phyloP scores from a whole-genome alignment of 1,140 invertebrate species.

The Brachionus asplanchnoidis region DNA sequence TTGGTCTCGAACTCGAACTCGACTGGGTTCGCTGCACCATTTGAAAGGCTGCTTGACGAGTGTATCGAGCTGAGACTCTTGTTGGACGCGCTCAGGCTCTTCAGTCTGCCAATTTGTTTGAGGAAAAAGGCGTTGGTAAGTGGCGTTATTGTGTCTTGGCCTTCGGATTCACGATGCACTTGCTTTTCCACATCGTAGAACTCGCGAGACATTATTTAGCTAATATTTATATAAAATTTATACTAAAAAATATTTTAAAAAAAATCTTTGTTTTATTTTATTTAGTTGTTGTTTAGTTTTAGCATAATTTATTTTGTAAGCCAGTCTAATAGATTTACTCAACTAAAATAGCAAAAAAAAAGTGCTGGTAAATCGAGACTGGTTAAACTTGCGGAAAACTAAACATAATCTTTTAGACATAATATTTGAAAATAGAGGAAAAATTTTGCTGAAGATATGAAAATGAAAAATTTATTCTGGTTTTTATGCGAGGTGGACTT shows the following conservation, averaged over 20 bases:
- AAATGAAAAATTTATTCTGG: not conserved
- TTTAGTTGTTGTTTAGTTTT: not conserved
- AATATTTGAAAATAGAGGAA: not conserved
- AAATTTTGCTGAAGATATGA: not conserved
- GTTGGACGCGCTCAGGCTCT: not conserved
- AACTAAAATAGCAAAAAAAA: not conserved
- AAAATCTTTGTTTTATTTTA: not conserved
- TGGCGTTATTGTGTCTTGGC: conserved; percentile 40
- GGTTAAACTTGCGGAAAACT: not conserved
- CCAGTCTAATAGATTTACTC: not conserved
- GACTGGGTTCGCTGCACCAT: not conserved
- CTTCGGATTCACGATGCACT: conserved; percentile 26
- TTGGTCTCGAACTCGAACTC: not conserved
- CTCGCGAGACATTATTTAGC: not conserved
- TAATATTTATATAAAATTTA: not conserved
- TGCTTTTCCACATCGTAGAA: conserved; percentile 29
- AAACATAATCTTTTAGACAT: not conserved
- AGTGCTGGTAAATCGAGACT: not conserved
- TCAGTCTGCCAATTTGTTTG: conserved; percentile 1
- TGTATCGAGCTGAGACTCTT: conserved; percentile 3
- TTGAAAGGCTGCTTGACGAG: not conserved
- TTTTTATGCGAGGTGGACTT: not conserved
- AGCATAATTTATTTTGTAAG: not conserved
- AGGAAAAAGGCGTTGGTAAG: conserved; percentile 23
- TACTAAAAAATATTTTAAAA: not conserved